Evolutionary conservation across 2,888 invertebrate species (phyloP).

Genomic region (Sipunculus nudus): DNA sequence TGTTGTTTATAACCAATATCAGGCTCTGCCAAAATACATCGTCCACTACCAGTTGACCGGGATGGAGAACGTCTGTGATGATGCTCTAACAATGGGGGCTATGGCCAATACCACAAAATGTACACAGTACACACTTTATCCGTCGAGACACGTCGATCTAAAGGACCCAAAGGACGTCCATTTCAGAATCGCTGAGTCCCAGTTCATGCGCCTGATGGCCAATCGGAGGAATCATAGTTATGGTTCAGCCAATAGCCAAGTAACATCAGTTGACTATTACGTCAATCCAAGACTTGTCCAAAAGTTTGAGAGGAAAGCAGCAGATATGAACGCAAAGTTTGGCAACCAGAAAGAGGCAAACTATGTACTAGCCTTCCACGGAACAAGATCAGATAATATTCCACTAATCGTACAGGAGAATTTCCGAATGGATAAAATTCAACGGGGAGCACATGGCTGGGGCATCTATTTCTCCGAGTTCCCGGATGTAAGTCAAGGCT

Average conservation of each 20-base stretch:
- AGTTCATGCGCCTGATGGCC: slow-evolving; percentile 13
- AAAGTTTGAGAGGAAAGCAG: slow-evolving; percentile 7
- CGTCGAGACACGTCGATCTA: background rate
- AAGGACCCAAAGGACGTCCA: slow-evolving; percentile 16
- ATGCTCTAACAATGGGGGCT: too few species aligned
- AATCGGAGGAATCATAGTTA: background rate
- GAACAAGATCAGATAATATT: slow-evolving; percentile 21
- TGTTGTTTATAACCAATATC: slow-evolving; percentile 23
- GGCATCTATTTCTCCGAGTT: slow-evolving; percentile 31
- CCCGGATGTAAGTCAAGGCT: slow-evolving; percentile 15
- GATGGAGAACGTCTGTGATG: too few species aligned
- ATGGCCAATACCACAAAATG: too few species aligned
- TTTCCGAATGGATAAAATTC: too few species aligned
- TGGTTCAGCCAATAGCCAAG: too few species aligned
- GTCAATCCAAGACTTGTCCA: slow-evolving; percentile 18
- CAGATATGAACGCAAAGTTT: slow-evolving; percentile 13
- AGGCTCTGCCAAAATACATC: slow-evolving; percentile 25
- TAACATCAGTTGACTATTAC: slow-evolving; percentile 20
- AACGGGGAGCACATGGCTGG: slow-evolving; percentile 15
- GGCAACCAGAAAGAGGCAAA: background rate
- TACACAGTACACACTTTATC: background rate
- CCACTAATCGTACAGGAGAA: slow-evolving; percentile 19
- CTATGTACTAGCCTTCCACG: slow-evolving; percentile 27
- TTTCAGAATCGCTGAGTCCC: slow-evolving; percentile 28
- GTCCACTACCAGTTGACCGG: slow-evolving; percentile 25